Conservation (phyloP, 2,888 invertebrate genomes). For the Branchipolynoe longqiensis region DNA sequence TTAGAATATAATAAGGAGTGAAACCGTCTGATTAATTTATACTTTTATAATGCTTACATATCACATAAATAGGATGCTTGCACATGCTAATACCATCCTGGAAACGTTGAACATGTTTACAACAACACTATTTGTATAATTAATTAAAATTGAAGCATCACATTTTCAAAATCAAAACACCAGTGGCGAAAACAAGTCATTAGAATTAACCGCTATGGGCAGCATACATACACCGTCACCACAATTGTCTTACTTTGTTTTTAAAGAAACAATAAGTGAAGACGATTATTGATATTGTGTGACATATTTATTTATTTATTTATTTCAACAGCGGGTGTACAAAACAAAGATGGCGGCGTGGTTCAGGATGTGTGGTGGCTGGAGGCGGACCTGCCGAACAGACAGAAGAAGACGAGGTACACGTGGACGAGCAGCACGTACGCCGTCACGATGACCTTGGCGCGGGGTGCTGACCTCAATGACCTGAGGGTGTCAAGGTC, state of each 20-base stretch:
- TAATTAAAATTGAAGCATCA: no score
- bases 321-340: background rate
- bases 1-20: background rate
- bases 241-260: background rate
- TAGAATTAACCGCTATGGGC: no score
- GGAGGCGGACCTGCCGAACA: background rate
- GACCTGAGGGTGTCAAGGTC: no score
- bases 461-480: background rate
- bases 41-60: background rate
- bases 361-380: no score
- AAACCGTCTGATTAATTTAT: background rate
- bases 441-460: background rate
- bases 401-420: slow-evolving; percentile 27
- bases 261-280: background rate
- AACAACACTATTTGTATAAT: no score
- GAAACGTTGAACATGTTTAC: no score
- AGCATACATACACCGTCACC: no score
- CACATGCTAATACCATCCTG: background rate
- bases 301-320: background rate
- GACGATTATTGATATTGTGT: background rate
- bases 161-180: no score
- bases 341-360: background rate
- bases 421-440: background rate
- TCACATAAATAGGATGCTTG: background rate
- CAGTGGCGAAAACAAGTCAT: no score